These are phyloP conservation scores for Canis aureus DNA, from an alignment of 2,113 vertebrate species.

Conservation along the genomic window DNA sequence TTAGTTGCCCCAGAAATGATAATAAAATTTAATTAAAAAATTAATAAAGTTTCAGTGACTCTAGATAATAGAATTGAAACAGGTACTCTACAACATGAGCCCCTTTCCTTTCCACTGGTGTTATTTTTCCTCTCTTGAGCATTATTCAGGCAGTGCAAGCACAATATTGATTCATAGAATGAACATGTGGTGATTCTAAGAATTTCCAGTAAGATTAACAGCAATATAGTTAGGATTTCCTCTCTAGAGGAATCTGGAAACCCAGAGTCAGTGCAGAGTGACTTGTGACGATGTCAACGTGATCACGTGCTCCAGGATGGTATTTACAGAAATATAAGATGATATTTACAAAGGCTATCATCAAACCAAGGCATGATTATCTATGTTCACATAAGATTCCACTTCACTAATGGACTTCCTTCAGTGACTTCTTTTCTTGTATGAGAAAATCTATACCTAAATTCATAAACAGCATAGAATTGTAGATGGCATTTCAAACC, in stretches of 20 bases:
- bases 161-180: neutral
- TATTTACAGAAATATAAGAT: neutral
- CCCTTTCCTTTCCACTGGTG: neutral
- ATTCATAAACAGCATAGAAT: neutral
- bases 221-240: neutral
- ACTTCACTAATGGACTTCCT: neutral
- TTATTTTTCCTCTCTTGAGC: neutral
- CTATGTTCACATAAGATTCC: neutral
- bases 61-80: neutral
- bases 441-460: neutral
- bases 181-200: neutral
- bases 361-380: neutral
- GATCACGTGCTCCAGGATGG: neutral
- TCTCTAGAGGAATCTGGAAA: neutral
- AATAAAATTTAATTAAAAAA: neutral
- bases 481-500: neutral
- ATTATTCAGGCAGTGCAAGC: neutral
- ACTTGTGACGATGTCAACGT: neutral
- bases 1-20: neutral
- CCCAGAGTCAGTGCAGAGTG: neutral
- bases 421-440: neutral
- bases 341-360: neutral
- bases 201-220: neutral
- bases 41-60: neutral
- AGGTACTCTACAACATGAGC: neutral